phyloP scores from a whole-genome alignment of 2,888 invertebrate species.

The Sinhomidia bicolor region DNA sequence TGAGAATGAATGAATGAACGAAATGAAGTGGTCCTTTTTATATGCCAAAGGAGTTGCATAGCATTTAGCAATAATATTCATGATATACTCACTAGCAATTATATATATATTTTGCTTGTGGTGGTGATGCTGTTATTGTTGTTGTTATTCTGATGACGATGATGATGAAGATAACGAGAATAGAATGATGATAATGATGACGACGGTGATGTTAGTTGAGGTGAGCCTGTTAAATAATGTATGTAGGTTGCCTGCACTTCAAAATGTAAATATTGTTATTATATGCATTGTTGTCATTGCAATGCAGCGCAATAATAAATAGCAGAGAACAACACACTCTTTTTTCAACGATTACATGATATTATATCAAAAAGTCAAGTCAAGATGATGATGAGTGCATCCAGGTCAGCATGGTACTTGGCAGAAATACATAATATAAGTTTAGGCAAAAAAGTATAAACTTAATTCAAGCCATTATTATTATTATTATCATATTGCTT shows the following conservation, averaged over 20 bases:
- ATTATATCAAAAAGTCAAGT: no score
- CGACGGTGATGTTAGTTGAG: neutral
- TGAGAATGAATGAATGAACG: neutral
- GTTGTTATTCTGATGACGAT: neutral
- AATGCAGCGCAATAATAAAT: no score
- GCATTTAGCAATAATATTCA: neutral
- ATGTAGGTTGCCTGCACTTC: constrained; percentile 28
- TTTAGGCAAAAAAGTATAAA: no score
- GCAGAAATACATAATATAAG: no score
- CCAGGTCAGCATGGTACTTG: neutral
- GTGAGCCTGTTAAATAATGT: neutral
- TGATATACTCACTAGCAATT: no score
- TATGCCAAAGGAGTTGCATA: neutral
- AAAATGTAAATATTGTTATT: neutral
- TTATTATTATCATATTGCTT: no score
- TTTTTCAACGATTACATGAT: neutral
- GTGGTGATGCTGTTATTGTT: neutral
- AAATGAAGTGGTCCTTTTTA: neutral
- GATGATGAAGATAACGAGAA: no score
- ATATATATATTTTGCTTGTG: no score
- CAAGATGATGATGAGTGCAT: neutral
- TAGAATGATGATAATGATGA: neutral
- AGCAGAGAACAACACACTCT: no score
- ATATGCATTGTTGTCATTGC: neutral
- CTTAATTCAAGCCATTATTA: no score